phyloP scores from a whole-genome alignment of 2,113 vertebrate species.

The Enhydra lutris region DNA sequence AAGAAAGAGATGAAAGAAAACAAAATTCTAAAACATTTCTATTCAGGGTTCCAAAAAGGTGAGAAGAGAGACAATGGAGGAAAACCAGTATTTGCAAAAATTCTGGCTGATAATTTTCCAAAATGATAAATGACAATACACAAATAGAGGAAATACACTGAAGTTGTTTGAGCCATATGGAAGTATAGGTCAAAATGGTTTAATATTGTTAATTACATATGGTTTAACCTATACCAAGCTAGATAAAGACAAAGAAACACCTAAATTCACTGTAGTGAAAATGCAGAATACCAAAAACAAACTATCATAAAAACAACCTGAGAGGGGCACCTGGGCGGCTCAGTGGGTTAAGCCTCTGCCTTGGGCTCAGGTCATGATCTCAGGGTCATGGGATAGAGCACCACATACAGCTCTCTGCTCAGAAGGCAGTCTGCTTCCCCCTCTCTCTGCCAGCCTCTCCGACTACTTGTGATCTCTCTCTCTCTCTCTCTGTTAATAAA shows the following conservation, averaged over 20 bases:
- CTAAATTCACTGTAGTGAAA: not conserved
- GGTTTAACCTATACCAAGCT: not conserved
- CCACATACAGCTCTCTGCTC: no score
- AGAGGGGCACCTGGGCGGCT: not conserved
- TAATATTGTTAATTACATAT: not conserved
- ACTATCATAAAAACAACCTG: not conserved
- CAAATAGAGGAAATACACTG: not conserved
- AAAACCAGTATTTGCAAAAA: not conserved
- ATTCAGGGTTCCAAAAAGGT: not conserved
- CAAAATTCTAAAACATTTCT: not conserved
- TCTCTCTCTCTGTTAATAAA: no score
- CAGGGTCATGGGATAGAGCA: no score
- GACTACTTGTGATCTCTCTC: no score
- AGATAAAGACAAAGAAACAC: constrained; percentile 13
- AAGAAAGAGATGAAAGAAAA: not conserved
- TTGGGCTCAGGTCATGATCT: no score
- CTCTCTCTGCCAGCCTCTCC: no score
- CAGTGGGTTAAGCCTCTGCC: no score
- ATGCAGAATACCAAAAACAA: not conserved
- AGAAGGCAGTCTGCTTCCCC: no score
- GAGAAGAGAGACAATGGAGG: not conserved
- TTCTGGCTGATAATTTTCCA: not conserved
- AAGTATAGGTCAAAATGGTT: not conserved
- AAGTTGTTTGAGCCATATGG: not conserved
- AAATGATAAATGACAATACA: not conserved